Evolutionary conservation across 2,797 vertebrate genomes (phyloP).

Genomic region (Xiphophorus birchmanni): DNA sequence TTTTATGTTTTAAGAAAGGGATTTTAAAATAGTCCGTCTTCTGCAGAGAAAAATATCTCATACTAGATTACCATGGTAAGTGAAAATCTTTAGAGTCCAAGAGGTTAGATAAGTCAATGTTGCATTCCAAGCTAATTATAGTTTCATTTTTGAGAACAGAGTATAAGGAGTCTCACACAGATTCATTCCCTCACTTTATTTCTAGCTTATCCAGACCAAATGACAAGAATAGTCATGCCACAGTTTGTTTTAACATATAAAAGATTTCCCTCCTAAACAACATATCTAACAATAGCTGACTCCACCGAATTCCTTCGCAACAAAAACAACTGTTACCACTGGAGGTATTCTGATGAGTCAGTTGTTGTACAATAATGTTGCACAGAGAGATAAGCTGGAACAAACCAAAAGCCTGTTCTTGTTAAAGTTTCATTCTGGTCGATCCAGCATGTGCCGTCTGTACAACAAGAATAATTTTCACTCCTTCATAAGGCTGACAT

Average conservation of each 20-base stretch:
- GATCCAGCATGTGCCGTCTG: neutral
- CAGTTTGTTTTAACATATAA: neutral
- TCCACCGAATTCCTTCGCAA: neutral
- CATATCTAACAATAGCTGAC: too few relatives aligned
- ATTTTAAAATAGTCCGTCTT: neutral
- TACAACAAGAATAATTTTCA: neutral
- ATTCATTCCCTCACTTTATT: neutral
- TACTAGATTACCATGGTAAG: neutral
- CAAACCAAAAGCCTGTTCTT: neutral
- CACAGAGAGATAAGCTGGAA: neutral
- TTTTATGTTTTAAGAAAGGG: neutral
- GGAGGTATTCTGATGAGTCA: neutral
- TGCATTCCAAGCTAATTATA: neutral
- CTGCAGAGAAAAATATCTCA: neutral
- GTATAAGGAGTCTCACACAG: neutral
- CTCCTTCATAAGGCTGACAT: neutral
- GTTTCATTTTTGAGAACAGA: neutral
- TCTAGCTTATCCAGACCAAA: neutral
- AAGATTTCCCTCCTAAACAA: neutral
- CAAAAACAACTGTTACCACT: neutral
- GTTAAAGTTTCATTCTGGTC: neutral
- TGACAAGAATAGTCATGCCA: neutral
- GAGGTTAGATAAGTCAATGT: neutral
- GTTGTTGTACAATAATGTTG: neutral
- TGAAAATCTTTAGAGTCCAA: neutral